These are phyloP conservation scores for Paraplagusia blochii DNA, from an alignment of 2,113 vertebrate genomes.

Conservation along the genomic window DNA sequence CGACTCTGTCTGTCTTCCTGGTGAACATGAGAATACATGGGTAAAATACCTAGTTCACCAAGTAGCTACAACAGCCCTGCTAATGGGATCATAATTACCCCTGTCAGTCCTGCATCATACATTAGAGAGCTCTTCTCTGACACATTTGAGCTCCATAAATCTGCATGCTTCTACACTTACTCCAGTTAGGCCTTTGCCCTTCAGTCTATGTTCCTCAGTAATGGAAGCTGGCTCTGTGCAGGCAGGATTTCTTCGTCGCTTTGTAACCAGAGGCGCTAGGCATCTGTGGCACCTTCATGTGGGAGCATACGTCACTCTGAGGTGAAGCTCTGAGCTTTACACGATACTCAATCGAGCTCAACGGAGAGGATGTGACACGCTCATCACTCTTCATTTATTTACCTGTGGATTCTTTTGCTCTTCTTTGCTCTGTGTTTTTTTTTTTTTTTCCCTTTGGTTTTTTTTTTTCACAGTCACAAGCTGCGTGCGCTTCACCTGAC, in stretches of 20 bases:
- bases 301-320: constrained; percentile 56
- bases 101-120: constrained; percentile 49
- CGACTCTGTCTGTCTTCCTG: constrained; percentile 19
- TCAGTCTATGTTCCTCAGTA: constrained; percentile 63
- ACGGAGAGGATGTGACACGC: constrained; percentile 66
- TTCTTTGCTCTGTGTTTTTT: constrained; percentile 29
- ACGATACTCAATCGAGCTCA: constrained; percentile 73
- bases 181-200: constrained; percentile 35
- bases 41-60: constrained; percentile 30
- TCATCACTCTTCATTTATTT: constrained; percentile 78
- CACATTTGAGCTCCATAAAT: constrained; percentile 54
- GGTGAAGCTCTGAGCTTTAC: constrained; percentile 67
- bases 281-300: constrained; percentile 52
- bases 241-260: constrained; percentile 64
- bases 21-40: constrained; percentile 32
- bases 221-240: constrained; percentile 50
- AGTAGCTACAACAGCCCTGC: constrained; percentile 15
- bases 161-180: constrained; percentile 52
- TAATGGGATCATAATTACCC: constrained; percentile 43
- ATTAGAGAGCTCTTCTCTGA: constrained; percentile 39
- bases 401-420: constrained; percentile 64
- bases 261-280: constrained; percentile 67
- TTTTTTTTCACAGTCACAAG: constrained; percentile 38
- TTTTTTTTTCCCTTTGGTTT: constrained; percentile 16
- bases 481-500: constrained; percentile 62